Percentiles rank a stretch among this genome's conserved stretches.
These are phyloP conservation scores for Pionites leucogaster DNA, from an alignment of 2,113 vertebrate species.

Conservation along the genomic window DNA sequence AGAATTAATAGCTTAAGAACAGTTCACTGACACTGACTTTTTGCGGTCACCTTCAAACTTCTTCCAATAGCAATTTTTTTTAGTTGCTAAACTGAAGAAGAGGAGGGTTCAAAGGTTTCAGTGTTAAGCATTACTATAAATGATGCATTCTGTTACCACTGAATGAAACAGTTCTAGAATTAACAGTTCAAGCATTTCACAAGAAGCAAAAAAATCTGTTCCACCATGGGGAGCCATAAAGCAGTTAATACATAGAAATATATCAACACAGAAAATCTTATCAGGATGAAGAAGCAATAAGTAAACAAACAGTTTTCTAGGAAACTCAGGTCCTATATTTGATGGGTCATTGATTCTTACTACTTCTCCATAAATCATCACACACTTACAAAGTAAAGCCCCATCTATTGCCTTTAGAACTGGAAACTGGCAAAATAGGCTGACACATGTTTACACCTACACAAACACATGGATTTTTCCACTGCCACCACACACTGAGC, in stretches of 20 bases:
- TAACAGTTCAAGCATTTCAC: background rate
- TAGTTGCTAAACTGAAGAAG: background rate
- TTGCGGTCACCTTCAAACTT: background rate
- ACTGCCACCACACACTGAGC: background rate
- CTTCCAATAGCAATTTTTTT: background rate
- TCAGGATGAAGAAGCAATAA: background rate
- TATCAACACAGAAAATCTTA: background rate
- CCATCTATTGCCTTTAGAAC: background rate
- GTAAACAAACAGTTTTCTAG: background rate
- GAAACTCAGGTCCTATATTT: background rate
- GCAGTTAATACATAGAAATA: background rate
- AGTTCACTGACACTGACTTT: background rate
- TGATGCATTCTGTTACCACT: background rate
- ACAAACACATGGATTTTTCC: background rate
- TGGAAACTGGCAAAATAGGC: background rate
- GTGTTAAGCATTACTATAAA: background rate
- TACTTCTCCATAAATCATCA: slow-evolving; percentile 16
- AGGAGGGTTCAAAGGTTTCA: background rate
- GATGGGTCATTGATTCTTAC: slow-evolving; percentile 21
- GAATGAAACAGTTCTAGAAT: background rate
- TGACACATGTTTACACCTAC: slow-evolving; percentile 27
- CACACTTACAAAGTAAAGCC: background rate
- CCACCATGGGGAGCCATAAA: background rate
- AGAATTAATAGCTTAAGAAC: slow-evolving; percentile 43
- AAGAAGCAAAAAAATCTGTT: background rate